Percentiles rank a stretch among this genome's conserved stretches.
Conservation (phyloP, 1,140 invertebrate species). For the Papilio polytes region DNA sequence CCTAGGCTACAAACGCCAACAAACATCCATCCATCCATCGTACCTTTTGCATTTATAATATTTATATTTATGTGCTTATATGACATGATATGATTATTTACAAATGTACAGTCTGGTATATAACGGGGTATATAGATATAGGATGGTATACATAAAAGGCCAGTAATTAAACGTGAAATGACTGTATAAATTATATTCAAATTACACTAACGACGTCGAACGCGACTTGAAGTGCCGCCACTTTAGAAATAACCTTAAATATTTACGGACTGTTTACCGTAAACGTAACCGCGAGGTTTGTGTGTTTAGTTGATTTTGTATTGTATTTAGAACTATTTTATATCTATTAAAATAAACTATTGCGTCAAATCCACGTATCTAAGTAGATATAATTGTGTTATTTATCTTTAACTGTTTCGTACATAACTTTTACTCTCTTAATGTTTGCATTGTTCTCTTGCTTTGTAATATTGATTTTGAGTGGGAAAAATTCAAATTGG, state of each 20-base stretch:
- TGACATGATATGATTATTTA: too few species aligned
- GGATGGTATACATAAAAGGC: neutral
- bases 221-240: neutral
- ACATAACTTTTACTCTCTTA: too few species aligned
- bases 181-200: conserved; percentile 23
- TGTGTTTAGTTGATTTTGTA: neutral
- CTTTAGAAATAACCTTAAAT: conserved; percentile 28
- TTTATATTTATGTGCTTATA: too few species aligned
- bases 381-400: too few species aligned
- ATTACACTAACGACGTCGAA: conserved; percentile 19
- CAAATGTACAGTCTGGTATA: neutral
- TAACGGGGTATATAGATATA: neutral
- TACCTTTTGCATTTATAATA: too few species aligned
- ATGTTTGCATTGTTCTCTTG: too few species aligned
- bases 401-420: too few species aligned
- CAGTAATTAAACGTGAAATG: conserved; percentile 15
- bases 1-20: too few species aligned
- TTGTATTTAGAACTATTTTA: neutral
- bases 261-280: conserved; percentile 1
- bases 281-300: neutral
- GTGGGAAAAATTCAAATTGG: too few species aligned
- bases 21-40: too few species aligned
- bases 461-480: too few species aligned
- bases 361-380: too few species aligned
- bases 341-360: neutral